Percentiles rank a stretch among this genome's conserved stretches.
These are phyloP conservation scores for Pelosia muscerda DNA, from an alignment of 2,888 invertebrate species.

Conservation along the genomic window DNA sequence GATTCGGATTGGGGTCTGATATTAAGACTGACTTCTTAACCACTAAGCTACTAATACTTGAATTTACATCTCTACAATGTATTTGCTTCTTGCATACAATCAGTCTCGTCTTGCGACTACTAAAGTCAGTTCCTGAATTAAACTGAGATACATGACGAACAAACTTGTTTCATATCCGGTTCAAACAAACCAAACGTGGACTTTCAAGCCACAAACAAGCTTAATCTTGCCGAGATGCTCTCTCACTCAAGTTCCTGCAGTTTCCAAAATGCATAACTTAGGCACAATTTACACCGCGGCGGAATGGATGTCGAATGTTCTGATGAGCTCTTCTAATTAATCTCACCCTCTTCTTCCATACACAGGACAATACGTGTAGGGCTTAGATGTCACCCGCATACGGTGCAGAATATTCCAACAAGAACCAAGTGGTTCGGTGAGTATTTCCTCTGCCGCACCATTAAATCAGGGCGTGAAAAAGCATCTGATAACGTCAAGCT, in stretches of 20 bases:
- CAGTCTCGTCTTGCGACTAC: not conserved
- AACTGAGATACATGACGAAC: not conserved
- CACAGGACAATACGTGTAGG: too few relatives aligned
- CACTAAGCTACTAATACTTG: not conserved
- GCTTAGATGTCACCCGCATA: too few relatives aligned
- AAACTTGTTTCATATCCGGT: not conserved
- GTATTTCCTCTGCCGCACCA: too few relatives aligned
- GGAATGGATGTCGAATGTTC: too few relatives aligned
- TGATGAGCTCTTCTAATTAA: too few relatives aligned
- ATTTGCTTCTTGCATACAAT: not conserved
- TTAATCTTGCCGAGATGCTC: constrained; percentile 14
- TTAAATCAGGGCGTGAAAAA: too few relatives aligned
- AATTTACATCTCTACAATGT: not conserved
- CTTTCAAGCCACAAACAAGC: constrained; percentile 13
- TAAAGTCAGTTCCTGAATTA: not conserved
- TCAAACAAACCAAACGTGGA: constrained; percentile 10
- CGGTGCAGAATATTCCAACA: too few relatives aligned
- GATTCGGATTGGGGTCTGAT: too few relatives aligned
- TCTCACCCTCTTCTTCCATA: too few relatives aligned
- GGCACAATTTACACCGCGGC: too few relatives aligned
- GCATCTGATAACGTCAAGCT: too few relatives aligned
- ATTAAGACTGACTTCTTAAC: not conserved
- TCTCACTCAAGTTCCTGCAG: constrained; percentile 19
- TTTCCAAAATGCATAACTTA: constrained; percentile 43
- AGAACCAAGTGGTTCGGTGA: too few relatives aligned